Evolutionary conservation across 1,140 invertebrate species (phyloP), one percentile per base, ranked within the genome.

Genomic region (Neuroterus valhalla): DNA sequence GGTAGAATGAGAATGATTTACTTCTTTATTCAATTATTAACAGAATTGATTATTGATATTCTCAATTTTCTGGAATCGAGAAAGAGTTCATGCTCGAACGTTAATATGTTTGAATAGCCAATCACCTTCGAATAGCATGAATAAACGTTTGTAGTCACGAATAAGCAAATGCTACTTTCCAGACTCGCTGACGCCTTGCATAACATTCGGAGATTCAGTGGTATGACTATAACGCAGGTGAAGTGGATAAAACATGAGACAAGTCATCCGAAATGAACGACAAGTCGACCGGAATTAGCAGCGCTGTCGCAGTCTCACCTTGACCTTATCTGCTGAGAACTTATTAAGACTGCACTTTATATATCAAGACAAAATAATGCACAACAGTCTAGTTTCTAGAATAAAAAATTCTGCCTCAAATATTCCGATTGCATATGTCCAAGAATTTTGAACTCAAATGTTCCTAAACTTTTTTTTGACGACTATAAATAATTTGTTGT

Each of bases 181-280:
- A 52, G 19, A 23, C 50, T 26, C 11, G 17, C 23, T 52, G 19
- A 52, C 19, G 48, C 48, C 48, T 52, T 21, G 48, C 6, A 52
- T 52, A 52, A 52, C 23, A 23, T 55, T 26, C 15, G 10, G 14
- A 55, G 21, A 26, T 55, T 55, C 21, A 10, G 21, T 55, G 2
- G 8, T 26, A 55, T 26, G 11, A 55, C 31, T 38, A 38, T 38
- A 55, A 26, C 12, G 52, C 52, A 55, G 15, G 52, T 14, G 11
- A 55, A 31, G 15, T 62, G 55, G 31, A 26, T 62, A 38, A 62
- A n/a, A 26, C 55, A 62, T 15, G 21, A 26, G 21, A 31, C 23
- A 62, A 62, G 23, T 62, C 21, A 55, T 55, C 26, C 55, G 15
- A 62, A 62, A 62, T 62, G 14, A 48, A 48, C 46, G 55, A n/a